A percentile compares a stretch with the other conserved stretches of the same genome.
Evolutionary conservation across 2,888 invertebrate species (phyloP).

Genomic region (Leptinotarsa tumamoca): DNA sequence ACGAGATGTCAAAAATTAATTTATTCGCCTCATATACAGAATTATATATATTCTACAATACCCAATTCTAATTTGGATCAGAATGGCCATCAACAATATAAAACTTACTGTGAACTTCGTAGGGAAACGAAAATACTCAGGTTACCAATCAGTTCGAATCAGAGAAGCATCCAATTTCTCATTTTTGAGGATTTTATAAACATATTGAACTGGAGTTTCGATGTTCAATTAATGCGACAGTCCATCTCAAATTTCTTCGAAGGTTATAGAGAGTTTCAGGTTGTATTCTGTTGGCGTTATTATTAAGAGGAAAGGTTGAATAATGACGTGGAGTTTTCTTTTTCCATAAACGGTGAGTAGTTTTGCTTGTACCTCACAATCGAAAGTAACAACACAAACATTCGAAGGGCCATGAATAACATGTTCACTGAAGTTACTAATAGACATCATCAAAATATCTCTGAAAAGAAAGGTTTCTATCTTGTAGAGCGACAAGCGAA

Average conservation of each 20-base stretch:
- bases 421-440: too few relatives aligned
- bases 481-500: too few relatives aligned
- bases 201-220: not conserved
- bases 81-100: too few relatives aligned
- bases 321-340: not conserved
- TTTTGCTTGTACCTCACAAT: not conserved
- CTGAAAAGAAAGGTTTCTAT: too few relatives aligned
- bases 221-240: not conserved
- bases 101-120: not conserved
- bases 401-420: too few relatives aligned
- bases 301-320: not conserved
- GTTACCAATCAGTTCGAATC: constrained; percentile 5
- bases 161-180: not conserved
- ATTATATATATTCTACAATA: too few relatives aligned
- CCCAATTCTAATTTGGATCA: too few relatives aligned
- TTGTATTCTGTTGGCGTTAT: not conserved
- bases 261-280: not conserved
- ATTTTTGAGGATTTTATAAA: not conserved
- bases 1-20: too few relatives aligned
- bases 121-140: not conserved
- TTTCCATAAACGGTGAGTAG: too few relatives aligned
- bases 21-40: too few relatives aligned
- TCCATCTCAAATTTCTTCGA: not conserved
- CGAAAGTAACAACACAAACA: not conserved
- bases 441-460: too few relatives aligned